Evolutionary conservation across 2,888 invertebrate species (phyloP).

Genomic region (Pyrrhosoma nymphula): DNA sequence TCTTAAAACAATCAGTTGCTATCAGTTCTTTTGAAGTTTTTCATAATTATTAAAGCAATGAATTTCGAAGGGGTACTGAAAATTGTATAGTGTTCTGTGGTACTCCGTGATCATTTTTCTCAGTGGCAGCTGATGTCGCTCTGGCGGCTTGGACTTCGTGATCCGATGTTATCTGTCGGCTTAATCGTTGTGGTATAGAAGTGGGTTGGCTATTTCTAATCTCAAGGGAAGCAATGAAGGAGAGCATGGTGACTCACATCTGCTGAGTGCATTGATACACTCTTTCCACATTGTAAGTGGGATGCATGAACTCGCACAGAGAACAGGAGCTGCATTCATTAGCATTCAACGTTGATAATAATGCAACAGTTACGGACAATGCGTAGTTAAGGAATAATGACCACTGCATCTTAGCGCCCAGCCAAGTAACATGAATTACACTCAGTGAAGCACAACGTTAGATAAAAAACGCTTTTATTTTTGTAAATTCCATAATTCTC

Average conservation of each 20-base stretch:
- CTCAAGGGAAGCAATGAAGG: not conserved
- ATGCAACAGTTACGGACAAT: too few relatives aligned
- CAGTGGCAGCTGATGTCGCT: not conserved
- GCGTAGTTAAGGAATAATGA: too few relatives aligned
- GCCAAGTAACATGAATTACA: too few relatives aligned
- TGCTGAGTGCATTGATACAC: not conserved
- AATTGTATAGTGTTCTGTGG: too few relatives aligned
- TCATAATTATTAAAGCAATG: too few relatives aligned
- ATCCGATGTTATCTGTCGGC: not conserved
- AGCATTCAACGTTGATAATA: not conserved
- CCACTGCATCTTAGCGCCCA: too few relatives aligned
- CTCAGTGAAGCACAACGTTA: too few relatives aligned
- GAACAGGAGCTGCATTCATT: not conserved
- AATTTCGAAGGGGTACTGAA: too few relatives aligned
- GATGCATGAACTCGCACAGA: not conserved
- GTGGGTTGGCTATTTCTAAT: conserved; percentile 18
- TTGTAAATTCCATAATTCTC: too few relatives aligned
- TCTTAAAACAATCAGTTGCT: too few relatives aligned
- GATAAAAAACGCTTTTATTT: too few relatives aligned
- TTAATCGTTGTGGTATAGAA: not conserved
- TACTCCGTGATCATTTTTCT: not conserved
- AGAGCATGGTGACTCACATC: not conserved
- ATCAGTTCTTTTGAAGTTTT: too few relatives aligned
- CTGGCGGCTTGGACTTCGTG: not conserved
- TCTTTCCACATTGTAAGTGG: not conserved